Conservation (phyloP, 1,140 invertebrate genomes). For the Hyphantria cunea region DNA sequence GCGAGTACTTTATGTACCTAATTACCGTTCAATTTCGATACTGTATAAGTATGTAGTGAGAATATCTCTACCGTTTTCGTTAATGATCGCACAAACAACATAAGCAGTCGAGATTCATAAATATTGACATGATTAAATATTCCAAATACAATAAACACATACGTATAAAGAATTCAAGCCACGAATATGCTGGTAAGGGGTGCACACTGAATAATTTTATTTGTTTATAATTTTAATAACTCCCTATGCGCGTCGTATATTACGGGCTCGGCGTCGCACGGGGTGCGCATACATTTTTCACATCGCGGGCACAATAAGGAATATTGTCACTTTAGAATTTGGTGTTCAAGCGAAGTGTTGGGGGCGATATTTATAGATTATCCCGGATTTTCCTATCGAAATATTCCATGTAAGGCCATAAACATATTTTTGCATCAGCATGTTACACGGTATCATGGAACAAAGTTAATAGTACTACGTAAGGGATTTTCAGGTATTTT, state of each 20-base stretch:
- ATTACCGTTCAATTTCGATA: too few species aligned
- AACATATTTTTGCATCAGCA: conserved; percentile 56
- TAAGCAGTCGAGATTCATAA: too few species aligned
- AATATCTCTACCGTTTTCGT: too few species aligned
- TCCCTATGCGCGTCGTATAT: conserved; percentile 58
- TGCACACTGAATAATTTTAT: conserved; percentile 75
- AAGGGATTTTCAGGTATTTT: too few species aligned
- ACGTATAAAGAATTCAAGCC: conserved; percentile 59
- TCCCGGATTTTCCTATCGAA: conserved; percentile 65
- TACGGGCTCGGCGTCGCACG: conserved; percentile 25
- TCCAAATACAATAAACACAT: conserved; percentile 32
- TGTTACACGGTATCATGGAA: conserved; percentile 16
- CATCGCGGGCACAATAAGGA: conserved; percentile 65
- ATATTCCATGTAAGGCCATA: conserved; percentile 53
- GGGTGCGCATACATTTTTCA: conserved; percentile 75
- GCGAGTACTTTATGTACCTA: too few species aligned
- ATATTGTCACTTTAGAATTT: conserved; percentile 77
- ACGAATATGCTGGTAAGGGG: conserved; percentile 52
- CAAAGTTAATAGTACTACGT: conserved; percentile 11
- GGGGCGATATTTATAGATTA: conserved; percentile 74
- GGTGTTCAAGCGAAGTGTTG: conserved; percentile 45
- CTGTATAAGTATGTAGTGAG: too few species aligned
- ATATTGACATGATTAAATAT: neutral
- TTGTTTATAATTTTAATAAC: conserved; percentile 81
- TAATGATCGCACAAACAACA: too few species aligned